phyloP scores from a whole-genome alignment of 2,888 invertebrate species.

The Dromius quadrimaculatus region DNA sequence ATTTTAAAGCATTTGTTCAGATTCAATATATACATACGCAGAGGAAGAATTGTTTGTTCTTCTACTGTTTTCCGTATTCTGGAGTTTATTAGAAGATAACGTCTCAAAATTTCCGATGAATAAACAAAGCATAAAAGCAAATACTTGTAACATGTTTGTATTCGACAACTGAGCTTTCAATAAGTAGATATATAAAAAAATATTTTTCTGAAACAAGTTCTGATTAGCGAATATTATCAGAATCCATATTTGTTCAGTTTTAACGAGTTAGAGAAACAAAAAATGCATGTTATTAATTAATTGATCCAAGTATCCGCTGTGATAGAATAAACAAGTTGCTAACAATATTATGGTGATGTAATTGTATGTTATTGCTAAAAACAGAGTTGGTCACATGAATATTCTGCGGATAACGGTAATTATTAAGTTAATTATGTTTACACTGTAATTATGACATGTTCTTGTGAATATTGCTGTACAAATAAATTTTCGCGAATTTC shows the following conservation, averaged over 20 bases:
- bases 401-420: slow-evolving; percentile 34
- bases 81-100: no score
- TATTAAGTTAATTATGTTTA: slow-evolving; percentile 34
- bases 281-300: slow-evolving; percentile 2
- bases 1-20: no score
- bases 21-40: no score
- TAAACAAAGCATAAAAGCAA: no score
- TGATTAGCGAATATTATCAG: slow-evolving; percentile 3
- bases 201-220: slow-evolving; percentile 9
- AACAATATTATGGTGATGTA: slow-evolving; percentile 25
- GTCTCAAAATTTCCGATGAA: no score
- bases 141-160: no score
- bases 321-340: slow-evolving; percentile 14
- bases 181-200: no score
- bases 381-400: slow-evolving; percentile 33
- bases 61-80: no score
- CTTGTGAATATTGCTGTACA: slow-evolving; percentile 19
- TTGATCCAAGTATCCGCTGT: not conserved
- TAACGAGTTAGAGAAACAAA: slow-evolving; percentile 1
- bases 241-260: slow-evolving; percentile 2
- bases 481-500: slow-evolving; percentile 7
- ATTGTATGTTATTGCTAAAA: slow-evolving; percentile 31
- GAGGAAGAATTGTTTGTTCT: no score
- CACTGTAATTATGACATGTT: slow-evolving; percentile 28
- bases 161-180: no score